phyloP scores from a whole-genome alignment of 2,113 vertebrate species.

The Acinonyx jubatus region DNA sequence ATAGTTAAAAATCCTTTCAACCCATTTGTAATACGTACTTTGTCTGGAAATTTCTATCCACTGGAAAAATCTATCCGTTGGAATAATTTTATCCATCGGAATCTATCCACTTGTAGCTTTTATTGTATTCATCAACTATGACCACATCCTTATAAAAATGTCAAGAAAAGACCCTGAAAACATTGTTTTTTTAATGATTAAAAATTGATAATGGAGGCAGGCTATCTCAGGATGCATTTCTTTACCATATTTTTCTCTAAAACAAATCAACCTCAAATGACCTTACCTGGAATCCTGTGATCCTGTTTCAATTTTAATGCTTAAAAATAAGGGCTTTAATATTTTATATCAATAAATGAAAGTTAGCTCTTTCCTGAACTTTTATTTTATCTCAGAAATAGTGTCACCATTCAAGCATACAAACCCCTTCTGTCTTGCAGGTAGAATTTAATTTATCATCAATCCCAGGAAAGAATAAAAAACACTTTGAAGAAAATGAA shows the following conservation, averaged over 20 bases:
- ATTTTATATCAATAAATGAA: slow-evolving; percentile 52
- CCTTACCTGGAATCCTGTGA: background rate
- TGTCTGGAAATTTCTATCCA: background rate
- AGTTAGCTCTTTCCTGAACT: background rate
- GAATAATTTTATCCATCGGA: background rate
- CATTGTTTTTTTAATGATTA: background rate
- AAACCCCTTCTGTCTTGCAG: background rate
- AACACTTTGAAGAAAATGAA: slow-evolving; percentile 19
- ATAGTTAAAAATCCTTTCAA: background rate
- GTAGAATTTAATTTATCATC: background rate
- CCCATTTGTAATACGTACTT: background rate
- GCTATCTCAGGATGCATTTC: background rate
- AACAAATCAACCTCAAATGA: background rate
- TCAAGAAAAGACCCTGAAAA: background rate
- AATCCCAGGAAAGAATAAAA: background rate
- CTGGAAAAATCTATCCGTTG: background rate
- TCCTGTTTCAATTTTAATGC: slow-evolving; percentile 24
- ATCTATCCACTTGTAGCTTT: background rate
- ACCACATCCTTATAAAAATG: background rate
- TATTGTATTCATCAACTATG: background rate
- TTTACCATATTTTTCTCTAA: background rate
- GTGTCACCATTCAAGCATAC: background rate
- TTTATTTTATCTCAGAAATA: slow-evolving; percentile 24
- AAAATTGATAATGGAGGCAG: background rate
- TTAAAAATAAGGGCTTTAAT: slow-evolving; percentile 51